phyloP scores from a whole-genome alignment of 2,797 vertebrate genomes.

The Diplodus puntazzo region DNA sequence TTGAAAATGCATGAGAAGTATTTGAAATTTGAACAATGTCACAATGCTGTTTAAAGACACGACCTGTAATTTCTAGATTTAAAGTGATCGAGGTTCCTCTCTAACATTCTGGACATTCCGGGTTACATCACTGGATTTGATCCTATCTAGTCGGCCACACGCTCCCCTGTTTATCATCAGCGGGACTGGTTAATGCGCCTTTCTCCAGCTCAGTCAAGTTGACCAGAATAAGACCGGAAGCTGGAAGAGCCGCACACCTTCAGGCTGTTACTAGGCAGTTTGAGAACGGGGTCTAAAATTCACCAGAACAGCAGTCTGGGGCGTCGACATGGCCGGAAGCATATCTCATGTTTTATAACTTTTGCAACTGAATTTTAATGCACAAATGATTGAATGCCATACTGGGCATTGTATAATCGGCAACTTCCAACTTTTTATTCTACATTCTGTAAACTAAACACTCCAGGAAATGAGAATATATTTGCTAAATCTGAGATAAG shows the following conservation, averaged over 20 bases:
- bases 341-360: not conserved
- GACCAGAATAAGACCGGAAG: slow-evolving; percentile 24
- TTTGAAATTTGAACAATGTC: not conserved
- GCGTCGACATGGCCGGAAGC: not conserved
- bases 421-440: not conserved
- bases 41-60: not conserved
- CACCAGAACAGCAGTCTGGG: too few species aligned
- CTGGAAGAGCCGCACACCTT: too few species aligned
- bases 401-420: not conserved
- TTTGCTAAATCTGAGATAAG: too few species aligned
- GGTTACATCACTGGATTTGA: slow-evolving; percentile 64
- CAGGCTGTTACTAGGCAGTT: too few species aligned
- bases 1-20: not conserved
- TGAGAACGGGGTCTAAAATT: not conserved
- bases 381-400: not conserved
- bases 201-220: not conserved
- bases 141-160: slow-evolving; percentile 40
- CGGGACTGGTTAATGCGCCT: slow-evolving; percentile 5
- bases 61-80: not conserved
- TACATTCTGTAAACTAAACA: not conserved
- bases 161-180: slow-evolving; percentile 35
- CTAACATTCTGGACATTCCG: slow-evolving; percentile 41
- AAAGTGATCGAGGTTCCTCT: not conserved
- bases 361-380: not conserved
- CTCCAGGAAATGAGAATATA: not conserved